Percentiles rank a stretch among this genome's conserved stretches.
phyloP scores from a whole-genome alignment of 2,113 vertebrate species.

The Phodopus roborovskii region DNA sequence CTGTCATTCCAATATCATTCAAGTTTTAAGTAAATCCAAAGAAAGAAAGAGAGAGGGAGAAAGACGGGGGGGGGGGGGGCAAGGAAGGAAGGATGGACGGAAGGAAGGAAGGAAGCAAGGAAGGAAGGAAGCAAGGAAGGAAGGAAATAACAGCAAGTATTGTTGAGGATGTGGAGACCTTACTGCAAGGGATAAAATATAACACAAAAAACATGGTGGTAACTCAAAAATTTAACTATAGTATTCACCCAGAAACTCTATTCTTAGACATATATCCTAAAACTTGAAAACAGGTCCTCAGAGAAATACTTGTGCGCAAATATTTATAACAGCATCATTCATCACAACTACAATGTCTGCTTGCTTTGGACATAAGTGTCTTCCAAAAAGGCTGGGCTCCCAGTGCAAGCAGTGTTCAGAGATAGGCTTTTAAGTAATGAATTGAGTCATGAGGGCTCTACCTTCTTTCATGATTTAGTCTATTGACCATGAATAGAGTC shows the following conservation, averaged over 20 bases:
- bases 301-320: not conserved
- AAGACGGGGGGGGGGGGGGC: not conserved
- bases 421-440: not conserved
- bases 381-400: not conserved
- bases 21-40: not conserved
- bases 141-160: not conserved
- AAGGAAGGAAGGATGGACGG: not conserved
- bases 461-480: not conserved
- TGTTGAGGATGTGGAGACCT: not conserved
- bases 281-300: not conserved
- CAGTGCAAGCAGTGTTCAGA: not conserved
- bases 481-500: not conserved
- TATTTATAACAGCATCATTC: not conserved
- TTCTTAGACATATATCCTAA: not conserved
- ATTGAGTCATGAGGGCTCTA: not conserved
- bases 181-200: not conserved
- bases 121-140: accelerated
- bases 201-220: not conserved
- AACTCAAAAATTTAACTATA: not conserved
- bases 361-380: not conserved
- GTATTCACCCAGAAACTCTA: not conserved
- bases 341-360: not conserved
- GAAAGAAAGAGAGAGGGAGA: not conserved
- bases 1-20: not conserved
- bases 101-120: no score